These are phyloP conservation scores for Silurus asotus DNA, from an alignment of 2,113 vertebrate species.

Conservation along the genomic window DNA sequence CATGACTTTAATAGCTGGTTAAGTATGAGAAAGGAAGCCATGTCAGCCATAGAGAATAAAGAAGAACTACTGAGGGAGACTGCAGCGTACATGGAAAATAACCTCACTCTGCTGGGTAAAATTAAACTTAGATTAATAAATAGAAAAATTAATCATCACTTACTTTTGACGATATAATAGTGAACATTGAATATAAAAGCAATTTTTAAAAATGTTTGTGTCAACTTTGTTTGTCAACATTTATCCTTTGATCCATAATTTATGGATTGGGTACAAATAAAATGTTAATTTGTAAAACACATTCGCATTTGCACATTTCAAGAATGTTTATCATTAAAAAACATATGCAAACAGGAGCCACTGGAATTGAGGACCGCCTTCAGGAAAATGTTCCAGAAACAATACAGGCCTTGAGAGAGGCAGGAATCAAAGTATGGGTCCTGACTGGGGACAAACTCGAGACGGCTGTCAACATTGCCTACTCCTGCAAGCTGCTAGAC, in stretches of 20 bases:
- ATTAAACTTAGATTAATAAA: neutral
- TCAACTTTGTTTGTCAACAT: neutral
- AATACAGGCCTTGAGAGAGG: conserved; percentile 81
- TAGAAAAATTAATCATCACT: neutral
- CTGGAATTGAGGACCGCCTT: conserved; percentile 93
- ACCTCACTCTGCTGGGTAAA: conserved; percentile 81
- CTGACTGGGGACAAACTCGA: conserved; percentile 95
- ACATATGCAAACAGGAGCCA: conserved; percentile 77
- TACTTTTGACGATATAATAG: neutral
- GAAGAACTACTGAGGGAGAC: conserved; percentile 80
- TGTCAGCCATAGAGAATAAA: conserved; percentile 78
- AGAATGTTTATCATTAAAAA: neutral
- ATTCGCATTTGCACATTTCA: neutral
- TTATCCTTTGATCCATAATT: neutral
- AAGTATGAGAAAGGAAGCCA: conserved; percentile 78
- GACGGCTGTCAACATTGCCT: conserved; percentile 92
- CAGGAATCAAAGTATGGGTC: conserved; percentile 93
- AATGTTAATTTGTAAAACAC: neutral
- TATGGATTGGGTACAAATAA: neutral
- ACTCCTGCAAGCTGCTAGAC: conserved; percentile 87
- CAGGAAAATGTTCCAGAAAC: conserved; percentile 91
- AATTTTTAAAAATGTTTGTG: neutral
- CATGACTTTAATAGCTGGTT: conserved; percentile 81
- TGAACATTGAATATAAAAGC: neutral
- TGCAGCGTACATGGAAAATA: conserved; percentile 76